These are phyloP conservation scores for Nothocercus julius DNA, from an alignment of 2,113 vertebrate species.

Conservation along the genomic window DNA sequence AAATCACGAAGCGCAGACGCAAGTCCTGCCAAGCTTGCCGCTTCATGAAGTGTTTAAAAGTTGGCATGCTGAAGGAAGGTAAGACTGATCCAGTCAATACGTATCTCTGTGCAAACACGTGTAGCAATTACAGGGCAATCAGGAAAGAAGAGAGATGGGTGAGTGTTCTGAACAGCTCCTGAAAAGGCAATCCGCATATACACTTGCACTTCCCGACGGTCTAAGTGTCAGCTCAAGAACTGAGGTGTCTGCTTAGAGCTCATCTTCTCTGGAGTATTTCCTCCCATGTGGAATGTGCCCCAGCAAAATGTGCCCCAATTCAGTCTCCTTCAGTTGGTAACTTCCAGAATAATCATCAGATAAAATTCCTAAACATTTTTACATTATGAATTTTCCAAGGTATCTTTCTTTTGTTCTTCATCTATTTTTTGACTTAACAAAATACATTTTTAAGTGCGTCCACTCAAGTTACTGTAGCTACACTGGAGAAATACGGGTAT, in stretches of 20 bases:
- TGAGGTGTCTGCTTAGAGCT: neutral
- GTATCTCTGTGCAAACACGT: neutral
- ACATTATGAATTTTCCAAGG: neutral
- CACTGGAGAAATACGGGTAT: neutral
- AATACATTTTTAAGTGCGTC: neutral
- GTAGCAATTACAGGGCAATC: neutral
- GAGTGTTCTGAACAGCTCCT: neutral
- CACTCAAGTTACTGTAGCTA: neutral
- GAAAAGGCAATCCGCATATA: neutral
- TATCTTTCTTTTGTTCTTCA: neutral
- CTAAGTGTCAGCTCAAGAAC: neutral
- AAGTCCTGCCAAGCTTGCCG: constrained; percentile 99
- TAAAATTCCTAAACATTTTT: neutral
- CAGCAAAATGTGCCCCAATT: neutral
- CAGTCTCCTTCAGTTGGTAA: neutral
- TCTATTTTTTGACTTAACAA: neutral
- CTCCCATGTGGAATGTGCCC: neutral
- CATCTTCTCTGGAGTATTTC: neutral
- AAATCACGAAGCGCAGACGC: constrained; percentile 99
- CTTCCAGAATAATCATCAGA: neutral
- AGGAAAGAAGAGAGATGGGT: constrained; percentile 1
- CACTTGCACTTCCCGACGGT: neutral
- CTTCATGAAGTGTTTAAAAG: constrained; percentile 99
- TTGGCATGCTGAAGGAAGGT: constrained; percentile 99
- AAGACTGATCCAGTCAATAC: constrained; percentile 60